Conservation (phyloP, 2,797 vertebrate genomes). For the Xerus rutilus region DNA sequence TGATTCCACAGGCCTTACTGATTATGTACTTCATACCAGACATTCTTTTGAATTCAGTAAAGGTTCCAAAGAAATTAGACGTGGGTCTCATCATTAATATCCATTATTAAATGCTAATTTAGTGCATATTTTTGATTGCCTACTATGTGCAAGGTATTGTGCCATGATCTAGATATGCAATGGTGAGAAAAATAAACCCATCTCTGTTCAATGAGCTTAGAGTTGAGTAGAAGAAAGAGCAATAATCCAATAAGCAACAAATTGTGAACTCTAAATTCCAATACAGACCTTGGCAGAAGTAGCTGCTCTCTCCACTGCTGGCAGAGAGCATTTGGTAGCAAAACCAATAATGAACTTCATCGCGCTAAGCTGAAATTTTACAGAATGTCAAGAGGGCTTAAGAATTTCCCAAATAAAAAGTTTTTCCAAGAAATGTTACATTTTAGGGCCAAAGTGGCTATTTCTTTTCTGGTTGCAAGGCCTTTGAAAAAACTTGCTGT, state of each 20-base stretch:
- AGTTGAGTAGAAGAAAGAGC: neutral
- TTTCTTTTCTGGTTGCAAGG: constrained; percentile 3
- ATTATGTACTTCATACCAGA: neutral
- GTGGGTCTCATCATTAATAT: neutral
- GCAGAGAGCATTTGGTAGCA: neutral
- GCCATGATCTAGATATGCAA: neutral
- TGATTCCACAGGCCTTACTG: neutral
- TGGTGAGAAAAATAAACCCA: neutral
- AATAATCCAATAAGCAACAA: neutral
- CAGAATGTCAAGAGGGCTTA: neutral
- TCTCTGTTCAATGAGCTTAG: neutral
- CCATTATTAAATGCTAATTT: neutral
- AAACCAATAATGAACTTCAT: constrained; percentile 24
- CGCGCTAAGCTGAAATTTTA: neutral
- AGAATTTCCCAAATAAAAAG: constrained; percentile 45
- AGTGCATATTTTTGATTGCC: neutral
- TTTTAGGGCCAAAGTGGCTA: neutral
- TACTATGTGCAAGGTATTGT: neutral
- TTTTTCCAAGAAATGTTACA: constrained; percentile 44
- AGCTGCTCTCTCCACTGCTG: neutral
- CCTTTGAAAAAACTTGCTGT: neutral
- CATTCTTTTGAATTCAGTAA: constrained; percentile 1
- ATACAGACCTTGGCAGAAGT: neutral
- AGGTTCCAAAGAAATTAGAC: constrained; percentile 12
- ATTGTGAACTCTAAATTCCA: neutral